Evolutionary conservation across 2,113 vertebrate genomes (phyloP).

Genomic region (Aleadryas rufinucha): DNA sequence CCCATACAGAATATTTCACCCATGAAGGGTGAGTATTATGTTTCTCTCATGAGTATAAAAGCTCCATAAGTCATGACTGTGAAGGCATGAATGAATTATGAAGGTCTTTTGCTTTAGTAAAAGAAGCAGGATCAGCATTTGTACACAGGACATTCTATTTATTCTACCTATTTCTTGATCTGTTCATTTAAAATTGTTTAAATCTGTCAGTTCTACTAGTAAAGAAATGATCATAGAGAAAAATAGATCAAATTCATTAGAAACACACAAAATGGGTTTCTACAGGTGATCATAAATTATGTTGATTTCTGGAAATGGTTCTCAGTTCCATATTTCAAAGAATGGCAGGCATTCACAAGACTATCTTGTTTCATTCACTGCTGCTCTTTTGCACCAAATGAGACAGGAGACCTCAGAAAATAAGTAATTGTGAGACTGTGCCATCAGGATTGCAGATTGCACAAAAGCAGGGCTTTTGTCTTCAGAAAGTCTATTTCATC

Average conservation of each 20-base stretch:
- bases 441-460: neutral
- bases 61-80: slow-evolving; percentile 10
- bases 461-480: neutral
- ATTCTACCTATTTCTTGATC: slow-evolving; percentile 22
- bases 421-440: neutral
- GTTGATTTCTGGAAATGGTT: neutral
- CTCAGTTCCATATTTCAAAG: neutral
- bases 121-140: slow-evolving; percentile 33
- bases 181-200: slow-evolving; percentile 44
- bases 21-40: slow-evolving; percentile 52
- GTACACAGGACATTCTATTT: slow-evolving; percentile 10
- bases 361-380: neutral
- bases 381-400: neutral
- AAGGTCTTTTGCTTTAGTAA: slow-evolving; percentile 11
- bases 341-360: neutral
- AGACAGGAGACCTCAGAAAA: neutral
- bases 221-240: neutral
- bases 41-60: slow-evolving; percentile 52
- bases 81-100: slow-evolving; percentile 39
- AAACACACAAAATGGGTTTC: neutral
- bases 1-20: slow-evolving; percentile 43
- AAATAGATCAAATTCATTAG: slow-evolving; percentile 12
- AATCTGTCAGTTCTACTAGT: neutral
- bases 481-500: neutral
- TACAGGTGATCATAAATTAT: slow-evolving; percentile 5